Percentiles rank a stretch among this genome's conserved stretches.
phyloP scores from a whole-genome alignment of 2,797 vertebrate genomes.

The Poecilia gillii region DNA sequence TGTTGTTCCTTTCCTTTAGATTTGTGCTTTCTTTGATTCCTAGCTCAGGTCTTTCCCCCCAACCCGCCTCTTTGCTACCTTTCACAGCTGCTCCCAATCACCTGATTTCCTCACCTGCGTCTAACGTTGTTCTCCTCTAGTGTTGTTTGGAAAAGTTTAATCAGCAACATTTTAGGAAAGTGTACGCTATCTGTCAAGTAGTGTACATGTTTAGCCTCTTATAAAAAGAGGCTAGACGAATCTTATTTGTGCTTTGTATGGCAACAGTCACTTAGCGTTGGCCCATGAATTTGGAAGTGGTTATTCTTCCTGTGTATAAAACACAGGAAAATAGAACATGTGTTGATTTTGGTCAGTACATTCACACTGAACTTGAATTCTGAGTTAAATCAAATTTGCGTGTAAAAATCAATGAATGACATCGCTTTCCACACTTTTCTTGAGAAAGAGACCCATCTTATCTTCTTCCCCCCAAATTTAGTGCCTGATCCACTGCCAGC shows the following conservation, averaged over 20 bases:
- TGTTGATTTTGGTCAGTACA: background rate
- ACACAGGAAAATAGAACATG: background rate
- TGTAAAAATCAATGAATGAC: background rate
- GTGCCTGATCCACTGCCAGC: background rate
- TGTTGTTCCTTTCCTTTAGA: background rate
- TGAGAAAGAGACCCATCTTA: background rate
- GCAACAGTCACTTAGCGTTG: background rate
- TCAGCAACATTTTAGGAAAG: too few species aligned
- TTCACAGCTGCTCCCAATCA: background rate
- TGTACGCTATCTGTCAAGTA: too few species aligned
- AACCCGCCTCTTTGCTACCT: background rate
- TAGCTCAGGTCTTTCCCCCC: too few species aligned
- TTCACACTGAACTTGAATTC: background rate
- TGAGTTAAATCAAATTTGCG: background rate
- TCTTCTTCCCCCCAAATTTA: background rate
- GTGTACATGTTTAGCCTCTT: too few species aligned
- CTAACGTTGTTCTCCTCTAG: background rate
- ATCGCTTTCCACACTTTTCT: background rate
- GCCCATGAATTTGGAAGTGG: background rate
- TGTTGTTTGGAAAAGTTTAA: background rate
- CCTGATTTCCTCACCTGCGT: background rate
- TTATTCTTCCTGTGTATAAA: background rate
- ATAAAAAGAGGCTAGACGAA: too few species aligned
- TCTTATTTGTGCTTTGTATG: too few species aligned
- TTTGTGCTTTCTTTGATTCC: background rate